Evolutionary conservation across 2,888 invertebrate species (phyloP).

Genomic region (Pammene aurita): DNA sequence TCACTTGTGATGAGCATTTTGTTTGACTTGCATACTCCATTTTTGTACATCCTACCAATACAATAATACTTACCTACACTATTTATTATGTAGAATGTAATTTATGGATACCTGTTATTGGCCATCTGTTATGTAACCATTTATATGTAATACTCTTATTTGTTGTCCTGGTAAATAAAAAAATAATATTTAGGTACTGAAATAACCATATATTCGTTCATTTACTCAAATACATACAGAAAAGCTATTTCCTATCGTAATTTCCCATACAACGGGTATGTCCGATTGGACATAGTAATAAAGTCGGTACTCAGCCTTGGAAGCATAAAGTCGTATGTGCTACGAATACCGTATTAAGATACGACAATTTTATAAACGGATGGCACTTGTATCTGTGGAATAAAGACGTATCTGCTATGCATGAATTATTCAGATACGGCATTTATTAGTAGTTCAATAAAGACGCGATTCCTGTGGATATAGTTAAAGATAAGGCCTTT

Average conservation of each 20-base stretch:
- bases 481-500: constrained; percentile 13
- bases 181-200: too few relatives aligned
- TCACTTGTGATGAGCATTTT: too few relatives aligned
- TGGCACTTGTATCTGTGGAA: background rate
- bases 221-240: background rate
- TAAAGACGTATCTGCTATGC: background rate
- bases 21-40: too few relatives aligned
- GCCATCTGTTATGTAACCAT: too few relatives aligned
- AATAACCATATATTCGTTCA: background rate
- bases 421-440: background rate
- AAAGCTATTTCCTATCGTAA: constrained; percentile 3
- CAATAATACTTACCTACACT: too few relatives aligned
- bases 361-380: background rate
- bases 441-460: background rate
- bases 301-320: background rate
- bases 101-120: too few relatives aligned
- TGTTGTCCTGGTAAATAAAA: too few relatives aligned
- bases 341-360: background rate
- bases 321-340: constrained; percentile 4
- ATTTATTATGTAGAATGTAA: too few relatives aligned
- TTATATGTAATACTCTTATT: too few relatives aligned
- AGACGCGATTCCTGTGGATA: background rate
- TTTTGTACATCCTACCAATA: too few relatives aligned
- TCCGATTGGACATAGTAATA: constrained; percentile 12
- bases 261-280: constrained; percentile 1